phyloP scores from a whole-genome alignment of 2,797 vertebrate genomes.

The Enteromius mattozi region DNA sequence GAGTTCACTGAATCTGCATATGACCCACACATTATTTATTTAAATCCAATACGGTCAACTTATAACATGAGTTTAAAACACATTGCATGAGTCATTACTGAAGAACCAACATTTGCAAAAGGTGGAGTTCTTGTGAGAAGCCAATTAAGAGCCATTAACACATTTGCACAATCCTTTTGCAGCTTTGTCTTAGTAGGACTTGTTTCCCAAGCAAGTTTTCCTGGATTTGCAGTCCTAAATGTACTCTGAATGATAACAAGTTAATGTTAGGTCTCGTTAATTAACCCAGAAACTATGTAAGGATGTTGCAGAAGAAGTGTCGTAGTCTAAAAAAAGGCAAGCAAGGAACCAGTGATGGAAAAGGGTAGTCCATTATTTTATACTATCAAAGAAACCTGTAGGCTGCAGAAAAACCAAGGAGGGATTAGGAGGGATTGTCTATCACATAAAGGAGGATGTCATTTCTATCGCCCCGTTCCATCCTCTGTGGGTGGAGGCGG shows the following conservation, averaged over 20 bases:
- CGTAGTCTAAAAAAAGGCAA: background rate
- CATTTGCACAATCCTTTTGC: background rate
- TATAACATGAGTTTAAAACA: background rate
- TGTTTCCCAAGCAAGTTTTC: conserved; percentile 11
- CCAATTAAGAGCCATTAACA: conserved; percentile 27
- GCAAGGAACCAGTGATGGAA: background rate
- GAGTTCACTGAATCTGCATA: background rate
- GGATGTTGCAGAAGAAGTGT: background rate
- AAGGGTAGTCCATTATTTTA: background rate
- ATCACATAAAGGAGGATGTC: background rate
- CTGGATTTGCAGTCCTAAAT: background rate
- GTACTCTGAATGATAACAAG: background rate
- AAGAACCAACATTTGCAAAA: conserved; percentile 26
- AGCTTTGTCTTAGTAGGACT: conserved; percentile 18
- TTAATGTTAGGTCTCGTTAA: background rate
- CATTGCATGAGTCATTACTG: background rate
- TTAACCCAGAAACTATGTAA: background rate
- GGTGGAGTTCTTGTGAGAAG: conserved; percentile 12
- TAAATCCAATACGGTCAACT: background rate
- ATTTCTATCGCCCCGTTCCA: background rate
- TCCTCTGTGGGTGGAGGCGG: background rate
- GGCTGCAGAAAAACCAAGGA: background rate
- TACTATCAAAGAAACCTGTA: background rate
- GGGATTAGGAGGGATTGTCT: background rate
- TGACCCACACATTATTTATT: conserved; percentile 8